Evolutionary conservation across 2,797 vertebrate species (phyloP), one percentile per base, ranked within the genome.

Genomic region (Oophaga sylvatica): DNA sequence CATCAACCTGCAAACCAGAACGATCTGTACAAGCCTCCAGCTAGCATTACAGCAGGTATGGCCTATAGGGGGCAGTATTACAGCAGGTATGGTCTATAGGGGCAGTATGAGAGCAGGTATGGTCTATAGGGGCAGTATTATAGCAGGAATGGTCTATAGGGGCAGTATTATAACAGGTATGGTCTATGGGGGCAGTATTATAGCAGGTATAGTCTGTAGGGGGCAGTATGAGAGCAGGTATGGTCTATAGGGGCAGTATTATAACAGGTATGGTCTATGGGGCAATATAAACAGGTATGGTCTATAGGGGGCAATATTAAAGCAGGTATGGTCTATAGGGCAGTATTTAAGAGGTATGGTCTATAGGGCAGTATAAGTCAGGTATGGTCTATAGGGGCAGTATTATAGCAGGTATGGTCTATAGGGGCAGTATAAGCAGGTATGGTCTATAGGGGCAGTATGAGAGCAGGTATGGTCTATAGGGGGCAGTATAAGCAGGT

Each of bases 401-500:
- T 62, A 62, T 62, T 62, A 62, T 62, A 62, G 60, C 20, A 62
- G 60, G 8, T 62, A 62, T n/a, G 20, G 20, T 62, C 60, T 62
- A 75, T 75, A 75, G 71, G 71, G 5, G 71, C 20, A 75, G 41
- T 75, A 75, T 75, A 53, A 53, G 71, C n/a, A 75, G n/a, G n/a
- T n/a, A n/a, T n/a, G n/a, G n/a, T n/a, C n/a, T n/a, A n/a, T n/a
- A n/a, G n/a, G n/a, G n/a, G n/a, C n/a, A n/a, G n/a, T n/a, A n/a
- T n/a, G n/a, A n/a, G n/a, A n/a, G n/a, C n/a, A n/a, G 71, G n/a
- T 75, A 48, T 48, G 22, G 71, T 75, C n/a, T 17, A n/a, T 53
- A 53, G 53, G 41, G 71, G 11, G 70, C 19, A 73, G 70, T 73
- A 73, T 45, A 45, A 20, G 70, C 11, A 73, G 70, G 45, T 73